These are phyloP conservation scores for Salvelinus sp. DNA, from an alignment of 2,113 vertebrate genomes.

Conservation along the genomic window DNA sequence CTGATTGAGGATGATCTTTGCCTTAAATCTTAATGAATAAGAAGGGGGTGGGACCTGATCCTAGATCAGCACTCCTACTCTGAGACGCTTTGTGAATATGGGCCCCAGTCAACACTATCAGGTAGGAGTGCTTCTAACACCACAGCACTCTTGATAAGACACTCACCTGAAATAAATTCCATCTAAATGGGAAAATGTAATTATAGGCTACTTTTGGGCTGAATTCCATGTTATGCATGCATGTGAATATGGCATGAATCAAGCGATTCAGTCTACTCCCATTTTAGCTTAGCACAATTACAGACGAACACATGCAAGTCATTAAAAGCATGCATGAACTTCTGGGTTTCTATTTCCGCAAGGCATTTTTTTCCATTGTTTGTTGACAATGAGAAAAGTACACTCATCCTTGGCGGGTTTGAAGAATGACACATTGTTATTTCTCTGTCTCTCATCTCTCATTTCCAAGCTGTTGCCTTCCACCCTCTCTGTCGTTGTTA, in stretches of 20 bases:
- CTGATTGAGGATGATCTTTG: no score
- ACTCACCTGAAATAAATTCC: not conserved
- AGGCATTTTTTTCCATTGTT: slow-evolving; percentile 3
- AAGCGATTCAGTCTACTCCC: not conserved
- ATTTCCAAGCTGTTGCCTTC: slow-evolving; percentile 3
- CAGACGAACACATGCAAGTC: slow-evolving; percentile 16
- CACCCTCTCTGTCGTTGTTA: not conserved
- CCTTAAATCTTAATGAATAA: no score
- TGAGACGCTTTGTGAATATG: no score
- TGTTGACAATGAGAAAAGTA: slow-evolving; percentile 6
- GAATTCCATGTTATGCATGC: not conserved
- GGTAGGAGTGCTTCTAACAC: not conserved
- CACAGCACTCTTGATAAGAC: not conserved
- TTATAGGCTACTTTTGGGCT: not conserved
- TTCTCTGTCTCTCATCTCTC: not conserved
- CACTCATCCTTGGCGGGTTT: slow-evolving; percentile 1
- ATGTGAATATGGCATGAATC: not conserved
- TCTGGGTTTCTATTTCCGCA: slow-evolving; percentile 10
- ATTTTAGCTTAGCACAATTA: not conserved
- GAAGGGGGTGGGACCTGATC: no score
- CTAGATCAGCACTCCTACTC: no score
- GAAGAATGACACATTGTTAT: slow-evolving; percentile 7
- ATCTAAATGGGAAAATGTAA: not conserved
- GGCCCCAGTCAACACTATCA: not conserved
- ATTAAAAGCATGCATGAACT: not conserved